A percentile compares a stretch with the other conserved stretches of the same genome.
phyloP scores from a whole-genome alignment of 2,113 vertebrate species.

The Xenus cinereus region DNA sequence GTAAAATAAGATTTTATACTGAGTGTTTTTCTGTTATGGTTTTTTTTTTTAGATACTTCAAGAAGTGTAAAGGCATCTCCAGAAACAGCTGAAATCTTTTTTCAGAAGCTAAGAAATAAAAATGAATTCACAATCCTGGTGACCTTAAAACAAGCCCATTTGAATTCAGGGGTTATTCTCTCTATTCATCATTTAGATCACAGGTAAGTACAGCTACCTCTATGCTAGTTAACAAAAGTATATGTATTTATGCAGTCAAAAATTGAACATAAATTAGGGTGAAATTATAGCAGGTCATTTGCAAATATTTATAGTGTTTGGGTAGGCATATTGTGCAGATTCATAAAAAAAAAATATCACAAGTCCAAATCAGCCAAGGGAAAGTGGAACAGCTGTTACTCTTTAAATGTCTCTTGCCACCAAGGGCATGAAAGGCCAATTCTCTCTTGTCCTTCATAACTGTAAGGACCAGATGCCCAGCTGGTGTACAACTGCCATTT shows the following conservation, averaged over 20 bases:
- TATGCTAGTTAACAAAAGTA: neutral
- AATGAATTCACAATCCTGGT: conserved; percentile 91
- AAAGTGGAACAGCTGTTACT: neutral
- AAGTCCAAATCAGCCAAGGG: neutral
- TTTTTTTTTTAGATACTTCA: conserved; percentile 79
- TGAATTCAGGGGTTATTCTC: conserved; percentile 95
- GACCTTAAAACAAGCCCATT: conserved; percentile 88
- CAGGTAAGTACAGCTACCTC: conserved; percentile 74
- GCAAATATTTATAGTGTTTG: neutral
- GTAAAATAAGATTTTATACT: neutral
- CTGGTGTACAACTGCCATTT: neutral
- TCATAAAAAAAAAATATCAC: neutral
- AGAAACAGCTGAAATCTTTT: conserved; percentile 82
- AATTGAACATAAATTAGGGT: neutral
- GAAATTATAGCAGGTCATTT: neutral
- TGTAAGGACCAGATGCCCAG: neutral
- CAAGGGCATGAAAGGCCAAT: neutral
- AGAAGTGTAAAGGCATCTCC: conserved; percentile 88
- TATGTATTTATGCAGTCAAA: neutral
- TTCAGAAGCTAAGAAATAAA: conserved; percentile 93
- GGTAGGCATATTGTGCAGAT: neutral
- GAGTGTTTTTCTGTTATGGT: neutral
- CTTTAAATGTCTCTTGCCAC: neutral
- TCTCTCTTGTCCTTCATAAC: neutral
- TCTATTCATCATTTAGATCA: conserved; percentile 93